phyloP scores from a whole-genome alignment of 2,888 invertebrate species.

The Cosmopolites sordidus region DNA sequence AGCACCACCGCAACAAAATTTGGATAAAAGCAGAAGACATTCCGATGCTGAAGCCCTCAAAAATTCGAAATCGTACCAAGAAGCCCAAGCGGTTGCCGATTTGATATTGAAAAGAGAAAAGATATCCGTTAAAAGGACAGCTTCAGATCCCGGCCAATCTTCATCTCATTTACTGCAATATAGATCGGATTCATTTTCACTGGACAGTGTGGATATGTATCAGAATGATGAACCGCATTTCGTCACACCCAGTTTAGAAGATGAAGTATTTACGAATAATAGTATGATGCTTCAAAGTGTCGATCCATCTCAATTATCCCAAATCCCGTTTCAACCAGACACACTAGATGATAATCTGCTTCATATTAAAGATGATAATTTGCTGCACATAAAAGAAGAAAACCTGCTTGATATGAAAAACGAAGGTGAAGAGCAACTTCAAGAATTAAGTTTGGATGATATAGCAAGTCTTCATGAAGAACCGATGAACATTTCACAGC shows the following conservation, averaged over 20 bases:
- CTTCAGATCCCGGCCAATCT: slow-evolving; percentile 62
- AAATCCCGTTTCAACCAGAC: slow-evolving; percentile 48
- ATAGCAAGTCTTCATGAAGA: slow-evolving; percentile 57
- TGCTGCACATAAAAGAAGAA: slow-evolving; percentile 23
- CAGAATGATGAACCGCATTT: slow-evolving; percentile 61
- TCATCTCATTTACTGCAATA: slow-evolving; percentile 55
- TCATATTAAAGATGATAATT: slow-evolving; percentile 21
- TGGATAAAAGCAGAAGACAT: slow-evolving; percentile 48
- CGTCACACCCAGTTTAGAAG: slow-evolving; percentile 63
- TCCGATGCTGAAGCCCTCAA: slow-evolving; percentile 58
- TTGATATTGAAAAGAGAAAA: slow-evolving; percentile 68
- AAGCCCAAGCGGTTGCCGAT: slow-evolving; percentile 76
- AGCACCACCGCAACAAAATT: slow-evolving; percentile 50
- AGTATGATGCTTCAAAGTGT: slow-evolving; percentile 64
- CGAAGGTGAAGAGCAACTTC: slow-evolving; percentile 55
- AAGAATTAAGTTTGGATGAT: slow-evolving; percentile 61
- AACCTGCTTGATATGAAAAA: slow-evolving; percentile 58
- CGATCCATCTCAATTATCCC: slow-evolving; percentile 56
- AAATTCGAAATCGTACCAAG: slow-evolving; percentile 54
- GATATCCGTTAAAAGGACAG: slow-evolving; percentile 66
- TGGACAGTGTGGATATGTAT: slow-evolving; percentile 57
- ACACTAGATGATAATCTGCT: slow-evolving; percentile 28
- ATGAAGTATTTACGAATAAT: slow-evolving; percentile 73
- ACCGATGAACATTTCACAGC: slow-evolving; percentile 48
- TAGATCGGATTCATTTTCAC: slow-evolving; percentile 58